phyloP scores from a whole-genome alignment of 2,888 invertebrate species.

The Tenthredo scrophulariae region DNA sequence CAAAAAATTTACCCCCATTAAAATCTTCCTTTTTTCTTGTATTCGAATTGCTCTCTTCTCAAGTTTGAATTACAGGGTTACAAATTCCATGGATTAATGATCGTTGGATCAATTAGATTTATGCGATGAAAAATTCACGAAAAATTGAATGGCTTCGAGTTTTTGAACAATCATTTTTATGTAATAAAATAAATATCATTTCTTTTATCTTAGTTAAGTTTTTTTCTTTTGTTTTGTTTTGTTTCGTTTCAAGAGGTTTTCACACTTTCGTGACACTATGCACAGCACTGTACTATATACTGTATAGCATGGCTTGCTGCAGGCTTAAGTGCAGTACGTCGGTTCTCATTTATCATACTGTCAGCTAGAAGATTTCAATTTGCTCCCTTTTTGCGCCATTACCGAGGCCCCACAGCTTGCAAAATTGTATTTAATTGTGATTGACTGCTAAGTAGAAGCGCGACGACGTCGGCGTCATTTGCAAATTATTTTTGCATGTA shows the following conservation, averaged over 20 bases:
- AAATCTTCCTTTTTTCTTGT: constrained; percentile 44
- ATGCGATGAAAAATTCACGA: background rate
- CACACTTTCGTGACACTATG: constrained; percentile 9
- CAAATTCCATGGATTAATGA: background rate
- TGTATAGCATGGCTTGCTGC: constrained; percentile 4
- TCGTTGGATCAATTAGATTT: background rate
- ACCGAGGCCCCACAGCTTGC: constrained; percentile 67
- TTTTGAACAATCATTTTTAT: background rate
- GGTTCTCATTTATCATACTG: constrained; percentile 74
- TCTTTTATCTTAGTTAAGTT: background rate
- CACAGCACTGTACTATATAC: background rate
- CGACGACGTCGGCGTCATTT: constrained; percentile 66
- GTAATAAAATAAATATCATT: background rate
- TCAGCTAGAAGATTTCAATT: constrained; percentile 77
- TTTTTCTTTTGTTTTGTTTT: too few species aligned
- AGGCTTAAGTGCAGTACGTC: constrained; percentile 55
- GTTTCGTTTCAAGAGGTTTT: background rate
- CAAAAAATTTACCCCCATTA: constrained; percentile 60
- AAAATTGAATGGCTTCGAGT: background rate
- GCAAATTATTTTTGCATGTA: constrained; percentile 69
- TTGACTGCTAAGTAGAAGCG: constrained; percentile 75
- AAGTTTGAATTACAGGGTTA: background rate
- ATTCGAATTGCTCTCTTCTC: background rate
- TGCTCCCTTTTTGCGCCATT: constrained; percentile 76
- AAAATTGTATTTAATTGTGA: constrained; percentile 78